These are phyloP conservation scores for Muscicapa adusta DNA, from an alignment of 2,113 vertebrate genomes.

Conservation along the genomic window DNA sequence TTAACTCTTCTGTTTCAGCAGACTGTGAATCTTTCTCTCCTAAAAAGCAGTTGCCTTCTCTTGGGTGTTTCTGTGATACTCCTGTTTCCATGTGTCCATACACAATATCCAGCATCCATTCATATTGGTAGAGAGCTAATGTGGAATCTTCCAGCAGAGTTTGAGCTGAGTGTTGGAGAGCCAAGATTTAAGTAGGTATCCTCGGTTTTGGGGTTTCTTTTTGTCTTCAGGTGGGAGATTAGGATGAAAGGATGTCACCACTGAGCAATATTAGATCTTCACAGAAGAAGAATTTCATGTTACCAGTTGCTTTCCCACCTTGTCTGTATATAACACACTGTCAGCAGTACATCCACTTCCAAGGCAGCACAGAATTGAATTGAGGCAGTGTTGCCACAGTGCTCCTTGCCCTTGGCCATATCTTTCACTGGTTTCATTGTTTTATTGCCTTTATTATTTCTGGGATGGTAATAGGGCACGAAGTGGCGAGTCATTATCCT, in stretches of 20 bases:
- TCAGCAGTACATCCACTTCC: not conserved
- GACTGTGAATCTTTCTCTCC: not conserved
- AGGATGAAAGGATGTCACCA: not conserved
- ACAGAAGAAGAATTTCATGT: not conserved
- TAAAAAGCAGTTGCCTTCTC: not conserved
- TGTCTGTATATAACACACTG: not conserved
- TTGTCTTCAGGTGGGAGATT: not conserved
- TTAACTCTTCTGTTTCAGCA: not conserved
- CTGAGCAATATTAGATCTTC: not conserved
- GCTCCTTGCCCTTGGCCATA: slow-evolving; percentile 55
- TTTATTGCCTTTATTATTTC: slow-evolving; percentile 61
- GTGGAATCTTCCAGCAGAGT: not conserved
- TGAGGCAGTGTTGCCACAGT: slow-evolving; percentile 2
- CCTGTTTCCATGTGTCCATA: not conserved
- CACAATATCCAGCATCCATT: not conserved
- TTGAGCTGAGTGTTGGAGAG: not conserved
- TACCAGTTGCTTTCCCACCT: not conserved
- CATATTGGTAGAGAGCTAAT: not conserved
- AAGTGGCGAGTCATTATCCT: slow-evolving; percentile 21
- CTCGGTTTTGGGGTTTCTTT: not conserved
- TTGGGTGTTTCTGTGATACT: not conserved
- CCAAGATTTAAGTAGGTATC: not conserved
- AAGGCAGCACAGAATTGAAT: not conserved
- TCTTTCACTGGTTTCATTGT: slow-evolving; percentile 50
- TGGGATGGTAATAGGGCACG: slow-evolving; percentile 9